Conservation (phyloP, 2,797 vertebrate genomes). For the Coregonus suidteri region DNA sequence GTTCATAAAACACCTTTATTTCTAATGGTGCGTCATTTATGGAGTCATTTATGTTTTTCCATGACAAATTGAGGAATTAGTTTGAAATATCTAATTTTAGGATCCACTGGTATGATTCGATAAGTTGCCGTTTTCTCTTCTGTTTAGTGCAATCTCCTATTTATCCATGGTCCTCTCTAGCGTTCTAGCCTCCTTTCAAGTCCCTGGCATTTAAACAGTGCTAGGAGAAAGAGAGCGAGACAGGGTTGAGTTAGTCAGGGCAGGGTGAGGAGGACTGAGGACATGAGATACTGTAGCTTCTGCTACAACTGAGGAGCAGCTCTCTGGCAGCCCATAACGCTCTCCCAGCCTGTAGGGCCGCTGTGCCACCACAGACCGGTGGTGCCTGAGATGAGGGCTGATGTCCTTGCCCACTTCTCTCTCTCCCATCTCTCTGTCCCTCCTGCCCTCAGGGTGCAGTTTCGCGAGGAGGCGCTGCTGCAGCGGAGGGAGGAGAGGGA, state of each 20-base stretch:
- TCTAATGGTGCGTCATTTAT: too few species aligned
- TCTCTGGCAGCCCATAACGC: slow-evolving; percentile 52
- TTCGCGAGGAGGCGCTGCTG: slow-evolving; percentile 77
- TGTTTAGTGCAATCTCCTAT: not conserved
- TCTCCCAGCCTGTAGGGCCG: slow-evolving; percentile 41
- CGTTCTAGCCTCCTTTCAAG: not conserved
- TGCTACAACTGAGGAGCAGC: slow-evolving; percentile 27
- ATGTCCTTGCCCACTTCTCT: slow-evolving; percentile 12
- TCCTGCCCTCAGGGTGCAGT: slow-evolving; percentile 77
- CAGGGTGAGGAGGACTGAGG: not conserved
- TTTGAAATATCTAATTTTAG: not conserved
- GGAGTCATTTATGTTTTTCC: too few species aligned
- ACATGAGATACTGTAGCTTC: not conserved
- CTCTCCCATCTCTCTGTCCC: slow-evolving; percentile 23
- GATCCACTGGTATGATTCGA: not conserved
- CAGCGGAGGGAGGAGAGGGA: slow-evolving; percentile 71
- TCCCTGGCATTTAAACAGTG: not conserved
- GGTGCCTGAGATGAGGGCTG: slow-evolving; percentile 29
- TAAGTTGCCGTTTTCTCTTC: not conserved
- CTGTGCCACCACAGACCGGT: slow-evolving; percentile 53
- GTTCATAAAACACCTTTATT: too few species aligned
- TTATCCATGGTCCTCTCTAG: not conserved
- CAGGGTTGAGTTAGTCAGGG: not conserved
- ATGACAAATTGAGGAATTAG: too few species aligned
- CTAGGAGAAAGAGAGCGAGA: slow-evolving; percentile 25